Conservation (phyloP, 2,888 invertebrate genomes). For the Callyntrura sp. region DNA sequence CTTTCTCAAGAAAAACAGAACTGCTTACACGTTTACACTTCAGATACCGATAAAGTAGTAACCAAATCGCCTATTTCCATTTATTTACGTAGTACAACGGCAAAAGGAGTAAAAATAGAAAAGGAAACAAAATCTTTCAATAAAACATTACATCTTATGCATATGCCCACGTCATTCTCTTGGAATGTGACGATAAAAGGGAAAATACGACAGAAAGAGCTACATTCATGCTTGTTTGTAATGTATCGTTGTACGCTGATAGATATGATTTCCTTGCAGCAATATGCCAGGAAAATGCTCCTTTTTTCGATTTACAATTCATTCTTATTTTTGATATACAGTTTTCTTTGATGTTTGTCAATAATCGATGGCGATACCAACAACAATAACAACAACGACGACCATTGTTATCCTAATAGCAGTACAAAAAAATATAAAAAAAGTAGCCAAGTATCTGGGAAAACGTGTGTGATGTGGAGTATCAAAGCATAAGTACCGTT, state of each 20-base stretch:
- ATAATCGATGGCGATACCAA: constrained; percentile 67
- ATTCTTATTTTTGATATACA: constrained; percentile 7
- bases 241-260: background rate
- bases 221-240: background rate
- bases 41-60: background rate
- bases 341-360: constrained; percentile 52
- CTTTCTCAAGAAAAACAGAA: background rate
- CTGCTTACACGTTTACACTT: background rate
- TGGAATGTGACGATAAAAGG: constrained; percentile 22
- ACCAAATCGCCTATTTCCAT: constrained; percentile 23
- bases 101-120: background rate
- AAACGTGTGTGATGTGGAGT: background rate
- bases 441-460: background rate
- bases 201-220: background rate
- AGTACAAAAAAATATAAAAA: constrained; percentile 25
- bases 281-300: constrained; percentile 23
- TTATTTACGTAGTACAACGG: constrained; percentile 31
- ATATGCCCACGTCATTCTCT: background rate
- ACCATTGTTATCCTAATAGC: constrained; percentile 4
- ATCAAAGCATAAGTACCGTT: too few species aligned
- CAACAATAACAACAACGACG: background rate
- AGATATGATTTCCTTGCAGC: background rate
- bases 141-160: background rate
- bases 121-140: background rate
- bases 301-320: background rate